Evolutionary conservation across 2,888 invertebrate genomes (phyloP), one percentile per base, ranked within the genome.

Genomic region (Chymomyza procnemis): DNA sequence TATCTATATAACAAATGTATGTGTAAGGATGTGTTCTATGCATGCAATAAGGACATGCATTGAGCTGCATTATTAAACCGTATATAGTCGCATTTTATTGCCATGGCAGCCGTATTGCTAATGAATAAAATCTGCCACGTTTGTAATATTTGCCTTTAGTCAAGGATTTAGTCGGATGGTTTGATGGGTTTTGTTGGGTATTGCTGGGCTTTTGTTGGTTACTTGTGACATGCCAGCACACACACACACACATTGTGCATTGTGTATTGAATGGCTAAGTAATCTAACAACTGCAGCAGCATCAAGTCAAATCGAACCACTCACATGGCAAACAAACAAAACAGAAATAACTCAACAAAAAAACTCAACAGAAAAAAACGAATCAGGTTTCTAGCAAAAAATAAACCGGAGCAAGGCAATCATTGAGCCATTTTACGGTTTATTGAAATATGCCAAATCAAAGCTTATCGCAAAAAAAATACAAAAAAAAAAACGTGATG

Each of bases 61-160:
- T 41, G 34, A 41, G 34, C 34, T 41, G 80, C 73, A 71, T 80
- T 85, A 81, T 81, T 85, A 83, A 76, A 81, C 80, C 69, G 79
- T 74, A 76, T 76, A 74, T 80, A 50, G 16, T 18, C 48, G 16
- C 48, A 18, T 50, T 56, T 56, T 56, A 56, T 56, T 26, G 56
- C 56, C 30, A 56, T 56, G 56, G 30, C 56, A 56, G 56, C 54
- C 64, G 6, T 18, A 50, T 50, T 16, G 50, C 50, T 56, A 56
- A 56, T 56, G 56, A 56, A 56, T 56, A 56, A 56, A 56, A 56
- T 56, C 56, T 56, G 56, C 56, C 56, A 56, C 56, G 56, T 56
- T 34, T 56, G 56, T 56, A 56, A 56, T 56, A 56, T 56, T 56
- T 26, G 19, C n/a, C 56, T 9, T 41, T 12, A 41, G 34, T 41